These are phyloP conservation scores for Numida meleagris DNA, from an alignment of 2,113 vertebrate genomes.

Conservation along the genomic window DNA sequence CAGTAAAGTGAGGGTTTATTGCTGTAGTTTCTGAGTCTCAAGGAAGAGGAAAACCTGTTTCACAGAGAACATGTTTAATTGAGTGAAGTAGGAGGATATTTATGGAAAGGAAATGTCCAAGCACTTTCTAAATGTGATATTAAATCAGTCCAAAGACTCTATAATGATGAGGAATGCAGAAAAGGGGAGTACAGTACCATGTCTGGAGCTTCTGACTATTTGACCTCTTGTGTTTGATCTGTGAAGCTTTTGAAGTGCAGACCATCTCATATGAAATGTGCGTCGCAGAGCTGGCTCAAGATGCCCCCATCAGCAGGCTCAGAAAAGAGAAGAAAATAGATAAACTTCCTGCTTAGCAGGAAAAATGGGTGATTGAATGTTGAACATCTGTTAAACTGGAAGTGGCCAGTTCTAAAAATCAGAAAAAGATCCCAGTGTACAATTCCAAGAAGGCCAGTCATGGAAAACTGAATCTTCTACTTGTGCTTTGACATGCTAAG, in stretches of 20 bases:
- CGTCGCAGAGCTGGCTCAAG: not conserved
- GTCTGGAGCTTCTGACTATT: not conserved
- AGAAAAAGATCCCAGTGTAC: not conserved
- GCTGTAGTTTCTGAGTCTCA: not conserved
- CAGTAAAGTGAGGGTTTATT: not conserved
- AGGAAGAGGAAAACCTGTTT: not conserved
- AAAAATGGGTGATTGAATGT: not conserved
- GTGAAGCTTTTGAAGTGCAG: not conserved
- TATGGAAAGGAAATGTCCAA: not conserved
- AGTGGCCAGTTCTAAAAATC: not conserved
- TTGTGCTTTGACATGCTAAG: not conserved
- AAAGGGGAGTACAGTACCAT: not conserved
- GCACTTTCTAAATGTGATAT: not conserved
- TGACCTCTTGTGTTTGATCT: not conserved
- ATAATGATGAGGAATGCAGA: not conserved
- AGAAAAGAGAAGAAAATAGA: not conserved
- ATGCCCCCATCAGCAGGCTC: not conserved
- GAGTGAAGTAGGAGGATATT: not conserved
- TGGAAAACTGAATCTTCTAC: not conserved
- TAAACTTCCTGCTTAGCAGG: too few species aligned
- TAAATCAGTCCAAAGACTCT: not conserved
- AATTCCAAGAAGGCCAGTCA: not conserved
- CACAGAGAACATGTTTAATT: not conserved
- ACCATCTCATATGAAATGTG: not conserved
- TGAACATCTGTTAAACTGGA: not conserved